Evolutionary conservation across 2,888 invertebrate species (phyloP).

Genomic region (Ormyrus labotus): DNA sequence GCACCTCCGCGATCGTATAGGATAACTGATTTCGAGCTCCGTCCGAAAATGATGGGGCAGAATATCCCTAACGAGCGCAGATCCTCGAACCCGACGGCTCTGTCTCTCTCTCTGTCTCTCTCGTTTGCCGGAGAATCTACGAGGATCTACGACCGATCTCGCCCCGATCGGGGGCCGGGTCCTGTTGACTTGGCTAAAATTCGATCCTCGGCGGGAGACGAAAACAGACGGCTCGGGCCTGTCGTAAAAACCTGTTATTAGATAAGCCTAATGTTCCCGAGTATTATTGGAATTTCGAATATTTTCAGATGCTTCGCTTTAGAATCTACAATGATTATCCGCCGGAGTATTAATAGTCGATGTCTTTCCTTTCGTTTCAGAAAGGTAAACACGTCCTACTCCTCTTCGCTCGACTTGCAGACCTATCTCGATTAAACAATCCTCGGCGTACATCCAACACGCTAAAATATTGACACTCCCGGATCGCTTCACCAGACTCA

Average conservation of each 20-base stretch:
- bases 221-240: neutral
- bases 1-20: conserved; percentile 3
- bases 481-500: no score
- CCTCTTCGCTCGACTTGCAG: no score
- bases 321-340: no score
- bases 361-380: no score
- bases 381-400: no score
- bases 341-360: no score
- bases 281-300: neutral
- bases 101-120: no score
- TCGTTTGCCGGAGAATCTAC: conserved; percentile 18
- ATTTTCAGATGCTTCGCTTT: neutral
- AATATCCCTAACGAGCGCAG: conserved; percentile 41
- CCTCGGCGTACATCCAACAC: no score
- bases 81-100: conserved; percentile 6
- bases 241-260: conserved; percentile 19
- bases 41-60: conserved; percentile 42
- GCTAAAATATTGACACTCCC: no score
- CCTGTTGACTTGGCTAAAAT: conserved; percentile 44
- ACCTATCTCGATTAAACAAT: no score
- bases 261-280: neutral
- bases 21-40: conserved; percentile 64
- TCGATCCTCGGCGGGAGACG: neutral
- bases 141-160: conserved; percentile 41
- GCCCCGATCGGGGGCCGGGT: conserved; percentile 2